These are phyloP conservation scores for Dipodomys merriami DNA, from an alignment of 2,113 vertebrate genomes.

Conservation along the genomic window DNA sequence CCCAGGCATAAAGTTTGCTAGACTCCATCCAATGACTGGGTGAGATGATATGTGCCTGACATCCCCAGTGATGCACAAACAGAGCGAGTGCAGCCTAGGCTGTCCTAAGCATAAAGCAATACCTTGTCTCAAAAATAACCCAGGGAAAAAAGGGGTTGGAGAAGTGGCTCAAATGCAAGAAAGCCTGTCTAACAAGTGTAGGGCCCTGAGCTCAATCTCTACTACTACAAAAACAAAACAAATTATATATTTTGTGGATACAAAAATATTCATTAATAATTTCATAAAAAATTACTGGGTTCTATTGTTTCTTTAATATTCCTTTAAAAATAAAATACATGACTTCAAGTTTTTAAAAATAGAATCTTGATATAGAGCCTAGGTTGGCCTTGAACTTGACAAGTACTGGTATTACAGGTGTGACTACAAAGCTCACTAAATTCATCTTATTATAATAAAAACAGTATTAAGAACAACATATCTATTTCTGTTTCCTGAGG, in stretches of 20 bases:
- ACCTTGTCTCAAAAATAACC: too few relatives aligned
- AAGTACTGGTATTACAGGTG: neutral
- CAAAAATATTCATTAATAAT: conserved; percentile 48
- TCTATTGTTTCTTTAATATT: conserved; percentile 16
- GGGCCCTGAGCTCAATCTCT: too few relatives aligned
- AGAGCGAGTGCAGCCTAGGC: too few relatives aligned
- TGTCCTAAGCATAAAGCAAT: too few relatives aligned
- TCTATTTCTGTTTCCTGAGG: conserved; percentile 38
- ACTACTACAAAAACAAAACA: too few relatives aligned
- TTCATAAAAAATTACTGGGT: conserved; percentile 16
- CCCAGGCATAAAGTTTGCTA: too few relatives aligned
- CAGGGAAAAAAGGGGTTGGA: too few relatives aligned
- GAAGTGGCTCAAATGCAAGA: too few relatives aligned
- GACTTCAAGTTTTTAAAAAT: neutral
- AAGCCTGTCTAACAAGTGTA: too few relatives aligned
- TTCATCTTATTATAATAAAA: neutral
- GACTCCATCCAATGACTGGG: too few relatives aligned
- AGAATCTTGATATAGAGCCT: neutral
- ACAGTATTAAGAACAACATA: neutral
- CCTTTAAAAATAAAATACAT: conserved; percentile 34
- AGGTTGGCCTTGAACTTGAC: neutral
- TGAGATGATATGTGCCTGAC: too few relatives aligned
- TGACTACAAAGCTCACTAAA: neutral
- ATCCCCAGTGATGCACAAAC: too few relatives aligned
- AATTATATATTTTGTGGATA: neutral